Percentiles rank a stretch among this genome's conserved stretches.
phyloP scores from a whole-genome alignment of 1,140 invertebrate species.

The Euura lappo region DNA sequence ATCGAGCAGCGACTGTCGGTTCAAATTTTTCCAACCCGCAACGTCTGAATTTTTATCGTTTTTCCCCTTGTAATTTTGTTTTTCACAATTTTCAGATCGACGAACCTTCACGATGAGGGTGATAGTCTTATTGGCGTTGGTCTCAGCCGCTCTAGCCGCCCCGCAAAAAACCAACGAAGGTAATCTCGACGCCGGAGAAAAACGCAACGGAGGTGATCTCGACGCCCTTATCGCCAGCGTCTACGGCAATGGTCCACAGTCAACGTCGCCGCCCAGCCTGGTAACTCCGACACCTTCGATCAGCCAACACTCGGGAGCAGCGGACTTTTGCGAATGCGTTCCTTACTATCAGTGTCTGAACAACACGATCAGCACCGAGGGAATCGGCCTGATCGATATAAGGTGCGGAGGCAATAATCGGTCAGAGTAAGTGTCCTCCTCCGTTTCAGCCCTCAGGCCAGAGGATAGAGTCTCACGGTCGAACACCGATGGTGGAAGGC shows the following conservation, averaged over 20 bases:
- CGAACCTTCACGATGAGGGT: background rate
- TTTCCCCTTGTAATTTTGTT: background rate
- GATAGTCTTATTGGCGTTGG: background rate
- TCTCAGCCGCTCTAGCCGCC: background rate
- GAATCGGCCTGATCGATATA: conserved; percentile 79
- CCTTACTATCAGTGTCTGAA: conserved; percentile 76
- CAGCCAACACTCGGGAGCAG: background rate
- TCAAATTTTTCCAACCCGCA: too few relatives aligned
- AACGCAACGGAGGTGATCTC: conserved; percentile 12
- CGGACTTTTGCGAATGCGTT: conserved; percentile 61
- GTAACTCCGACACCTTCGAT: background rate
- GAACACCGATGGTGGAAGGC: background rate
- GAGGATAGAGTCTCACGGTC: background rate
- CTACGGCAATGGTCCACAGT: conserved; percentile 17
- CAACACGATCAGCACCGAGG: conserved; percentile 71
- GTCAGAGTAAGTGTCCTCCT: background rate
- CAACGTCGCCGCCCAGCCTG: conserved; percentile 13
- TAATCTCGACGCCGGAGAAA: background rate
- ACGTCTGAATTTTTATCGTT: background rate
- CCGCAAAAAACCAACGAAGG: background rate
- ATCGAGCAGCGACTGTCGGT: too few relatives aligned
- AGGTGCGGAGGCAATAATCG: conserved; percentile 49
- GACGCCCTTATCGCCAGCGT: conserved; percentile 33
- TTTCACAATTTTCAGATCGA: background rate
- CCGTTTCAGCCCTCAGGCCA: background rate